phyloP scores from a whole-genome alignment of 2,113 vertebrate species.

The Neopipo cinnamomea region DNA sequence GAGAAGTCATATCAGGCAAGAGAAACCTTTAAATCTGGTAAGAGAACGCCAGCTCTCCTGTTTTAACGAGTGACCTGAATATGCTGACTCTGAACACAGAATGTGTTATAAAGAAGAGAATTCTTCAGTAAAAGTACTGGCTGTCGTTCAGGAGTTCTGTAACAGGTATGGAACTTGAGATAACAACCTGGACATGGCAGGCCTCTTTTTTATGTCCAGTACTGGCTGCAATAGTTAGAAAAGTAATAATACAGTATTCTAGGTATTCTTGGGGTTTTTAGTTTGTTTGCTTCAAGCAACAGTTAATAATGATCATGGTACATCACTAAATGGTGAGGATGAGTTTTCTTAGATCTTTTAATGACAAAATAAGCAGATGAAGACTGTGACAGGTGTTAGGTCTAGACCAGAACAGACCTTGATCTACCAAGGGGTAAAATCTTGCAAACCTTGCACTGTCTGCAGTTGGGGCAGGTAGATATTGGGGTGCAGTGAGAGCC shows the following conservation, averaged over 20 bases:
- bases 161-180: background rate
- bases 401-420: background rate
- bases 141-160: background rate
- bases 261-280: background rate
- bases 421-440: background rate
- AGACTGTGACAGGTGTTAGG: background rate
- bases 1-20: background rate
- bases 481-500: background rate
- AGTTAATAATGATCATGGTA: background rate
- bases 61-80: background rate
- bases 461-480: background rate
- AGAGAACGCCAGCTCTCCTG: background rate
- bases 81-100: background rate
- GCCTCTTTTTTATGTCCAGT: background rate
- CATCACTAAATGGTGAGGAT: background rate
- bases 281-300: background rate
- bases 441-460: background rate
- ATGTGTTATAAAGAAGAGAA: background rate
- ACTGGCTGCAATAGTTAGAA: background rate
- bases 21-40: background rate
- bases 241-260: background rate
- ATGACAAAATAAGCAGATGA: background rate
- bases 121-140: background rate
- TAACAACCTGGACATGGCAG: background rate
- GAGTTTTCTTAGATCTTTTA: background rate